Percentiles rank a stretch among this genome's conserved stretches.
Conservation (phyloP, 2,888 invertebrate genomes). For the Morpho helenor region DNA sequence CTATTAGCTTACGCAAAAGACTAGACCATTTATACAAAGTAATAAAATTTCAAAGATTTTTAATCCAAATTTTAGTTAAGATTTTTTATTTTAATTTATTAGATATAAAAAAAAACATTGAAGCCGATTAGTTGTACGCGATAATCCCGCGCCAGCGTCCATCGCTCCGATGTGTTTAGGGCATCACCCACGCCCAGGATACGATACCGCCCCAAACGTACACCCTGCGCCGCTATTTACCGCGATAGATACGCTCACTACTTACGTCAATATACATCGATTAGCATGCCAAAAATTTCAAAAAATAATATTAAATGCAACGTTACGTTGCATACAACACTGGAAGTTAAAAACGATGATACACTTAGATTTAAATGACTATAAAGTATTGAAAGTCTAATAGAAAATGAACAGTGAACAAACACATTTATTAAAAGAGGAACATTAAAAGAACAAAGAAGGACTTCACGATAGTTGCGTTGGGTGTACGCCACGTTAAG, state of each 20-base stretch:
- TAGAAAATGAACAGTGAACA: slow-evolving; percentile 1
- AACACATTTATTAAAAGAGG: slow-evolving; percentile 5
- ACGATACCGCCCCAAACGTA: slow-evolving; percentile 17
- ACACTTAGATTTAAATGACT: no score
- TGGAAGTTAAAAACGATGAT: background rate
- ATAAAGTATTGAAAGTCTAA: slow-evolving; percentile 1
- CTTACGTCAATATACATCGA: slow-evolving; percentile 7
- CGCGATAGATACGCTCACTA: background rate
- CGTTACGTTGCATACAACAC: background rate
- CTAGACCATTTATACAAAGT: no score
- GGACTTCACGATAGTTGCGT: slow-evolving; percentile 28
- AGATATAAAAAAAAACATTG: background rate
- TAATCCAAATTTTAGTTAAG: no score
- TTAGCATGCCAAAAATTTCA: slow-evolving; percentile 3
- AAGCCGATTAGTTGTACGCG: background rate
- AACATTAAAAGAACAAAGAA: slow-evolving; percentile 8
- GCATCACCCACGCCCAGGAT: slow-evolving; percentile 5
- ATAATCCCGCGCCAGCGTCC: background rate
- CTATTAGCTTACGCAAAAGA: no score
- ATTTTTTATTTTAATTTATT: no score
- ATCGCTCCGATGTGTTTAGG: slow-evolving; percentile 2
- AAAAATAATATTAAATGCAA: background rate
- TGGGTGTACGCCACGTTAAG: slow-evolving; percentile 37
- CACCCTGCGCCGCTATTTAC: slow-evolving; percentile 19
- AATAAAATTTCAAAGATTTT: no score